Conservation (phyloP, 2,113 vertebrate species). For the Heteronetta atricapilla region DNA sequence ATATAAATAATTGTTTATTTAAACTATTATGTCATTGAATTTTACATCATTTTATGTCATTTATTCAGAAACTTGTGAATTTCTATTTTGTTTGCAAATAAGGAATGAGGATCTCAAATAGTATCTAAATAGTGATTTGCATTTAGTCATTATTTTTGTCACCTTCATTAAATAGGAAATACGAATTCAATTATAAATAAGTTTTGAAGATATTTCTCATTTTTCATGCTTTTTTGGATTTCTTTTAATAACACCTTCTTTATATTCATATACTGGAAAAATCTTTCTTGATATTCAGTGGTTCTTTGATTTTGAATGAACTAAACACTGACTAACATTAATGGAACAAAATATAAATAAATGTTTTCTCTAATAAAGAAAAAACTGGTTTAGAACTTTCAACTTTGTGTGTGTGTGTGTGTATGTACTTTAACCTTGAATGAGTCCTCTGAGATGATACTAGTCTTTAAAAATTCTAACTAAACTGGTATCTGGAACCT, state of each 20-base stretch:
- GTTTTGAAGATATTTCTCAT: background rate
- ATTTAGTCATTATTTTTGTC: background rate
- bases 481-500: background rate
- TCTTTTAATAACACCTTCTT: background rate
- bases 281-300: background rate
- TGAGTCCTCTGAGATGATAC: background rate
- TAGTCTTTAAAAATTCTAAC: background rate
- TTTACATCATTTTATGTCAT: no score
- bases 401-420: background rate
- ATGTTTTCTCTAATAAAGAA: background rate
- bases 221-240: background rate
- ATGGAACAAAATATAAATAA: background rate
- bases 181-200: background rate
- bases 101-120: background rate
- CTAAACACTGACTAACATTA: no score
- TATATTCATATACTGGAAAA: background rate
- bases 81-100: background rate
- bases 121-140: background rate
- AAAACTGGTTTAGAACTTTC: background rate
- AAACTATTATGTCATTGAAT: background rate
- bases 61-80: background rate
- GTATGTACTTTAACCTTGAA: background rate
- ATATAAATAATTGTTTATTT: background rate
- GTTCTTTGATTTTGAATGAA: background rate
- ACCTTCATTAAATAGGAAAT: background rate